Base-by-base conservation (phyloP, 2,888 invertebrate genomes). In the Colostygia pectinataria region DNA sequence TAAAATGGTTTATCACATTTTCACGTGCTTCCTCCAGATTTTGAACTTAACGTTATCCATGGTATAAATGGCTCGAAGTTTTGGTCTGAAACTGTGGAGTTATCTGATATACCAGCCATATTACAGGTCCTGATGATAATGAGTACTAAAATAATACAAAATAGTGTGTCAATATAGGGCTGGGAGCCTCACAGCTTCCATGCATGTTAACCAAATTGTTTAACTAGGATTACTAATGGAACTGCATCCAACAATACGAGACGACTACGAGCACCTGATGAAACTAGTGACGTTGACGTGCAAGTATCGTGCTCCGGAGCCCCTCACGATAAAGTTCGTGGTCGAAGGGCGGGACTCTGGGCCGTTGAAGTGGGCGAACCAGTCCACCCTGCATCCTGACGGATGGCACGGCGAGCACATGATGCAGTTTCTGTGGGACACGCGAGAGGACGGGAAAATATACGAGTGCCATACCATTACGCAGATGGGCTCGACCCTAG, bases 151-250 rank as follows among this genome's bases (percentile, higher is more conserved):
- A n/a, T n/a, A n/a, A n/a, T n/a, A n/a, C n/a, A n/a, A n/a, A n/a
- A n/a, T n/a, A n/a, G n/a, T n/a, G n/a, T n/a, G n/a, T n/a, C n/a
- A n/a, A n/a, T n/a, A n/a, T n/a, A n/a, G n/a, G n/a, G n/a, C n/a
- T n/a, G n/a, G n/a, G n/a, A n/a, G n/a, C n/a, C n/a, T n/a, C n/a
- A n/a, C n/a, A n/a, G n/a, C n/a, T n/a, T n/a, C n/a, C n/a, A n/a
- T n/a, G n/a, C 31, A 25, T 46, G 50, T 54, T 40, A 52, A 58
- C 42, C 31, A 28, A 60, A 56, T 61, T 62, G 41, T 49, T 56
- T 49, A 61, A 48, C 51, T 83, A 88, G 88, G 86, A 59, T 69
- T 87, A 61, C 63, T 84, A 53, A 88, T 88, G 87, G 88, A 88
- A 81, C 80, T 88, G 14, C 83, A 81, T 49, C 86, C 87, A 32